Conservation (phyloP, 2,888 invertebrate genomes). For the Ashinkailepas kermadecensis region DNA sequence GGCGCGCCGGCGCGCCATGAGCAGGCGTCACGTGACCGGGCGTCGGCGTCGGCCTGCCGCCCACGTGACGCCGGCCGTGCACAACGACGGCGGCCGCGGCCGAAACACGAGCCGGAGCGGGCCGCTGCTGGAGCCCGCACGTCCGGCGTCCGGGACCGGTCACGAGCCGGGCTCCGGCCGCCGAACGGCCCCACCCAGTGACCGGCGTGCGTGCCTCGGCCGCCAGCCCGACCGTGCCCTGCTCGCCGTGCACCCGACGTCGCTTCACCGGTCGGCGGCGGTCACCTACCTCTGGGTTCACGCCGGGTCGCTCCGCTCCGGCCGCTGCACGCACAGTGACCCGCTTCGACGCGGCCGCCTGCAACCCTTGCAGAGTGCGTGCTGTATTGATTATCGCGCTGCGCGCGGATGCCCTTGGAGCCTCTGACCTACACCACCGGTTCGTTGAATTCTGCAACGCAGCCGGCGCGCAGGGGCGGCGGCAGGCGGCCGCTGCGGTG, state of each 20-base stretch:
- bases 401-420: constrained; percentile 12
- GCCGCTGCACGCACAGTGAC: constrained; percentile 16
- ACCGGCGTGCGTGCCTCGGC: too few species aligned
- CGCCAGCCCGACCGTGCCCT: too few species aligned
- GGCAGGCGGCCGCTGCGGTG: not conserved
- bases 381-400: not conserved
- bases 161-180: too few species aligned
- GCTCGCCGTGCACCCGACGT: too few species aligned
- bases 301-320: not conserved
- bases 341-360: constrained; percentile 5
- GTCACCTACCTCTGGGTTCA: constrained; percentile 12
- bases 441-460: constrained; percentile 16
- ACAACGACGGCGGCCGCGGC: too few species aligned
- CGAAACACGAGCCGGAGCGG: too few species aligned
- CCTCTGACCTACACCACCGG: constrained; percentile 13
- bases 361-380: constrained; percentile 15
- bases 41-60: not conserved
- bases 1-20: too few species aligned
- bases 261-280: not conserved
- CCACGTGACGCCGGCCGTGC: not conserved
- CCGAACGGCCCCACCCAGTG: too few species aligned
- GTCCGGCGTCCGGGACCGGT: not conserved
- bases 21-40: not conserved
- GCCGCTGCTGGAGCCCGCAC: not conserved
- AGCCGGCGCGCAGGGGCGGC: not conserved